Percentiles rank a stretch among this genome's conserved stretches.
phyloP scores from a whole-genome alignment of 2,113 vertebrate species.

The Nicator chloris region DNA sequence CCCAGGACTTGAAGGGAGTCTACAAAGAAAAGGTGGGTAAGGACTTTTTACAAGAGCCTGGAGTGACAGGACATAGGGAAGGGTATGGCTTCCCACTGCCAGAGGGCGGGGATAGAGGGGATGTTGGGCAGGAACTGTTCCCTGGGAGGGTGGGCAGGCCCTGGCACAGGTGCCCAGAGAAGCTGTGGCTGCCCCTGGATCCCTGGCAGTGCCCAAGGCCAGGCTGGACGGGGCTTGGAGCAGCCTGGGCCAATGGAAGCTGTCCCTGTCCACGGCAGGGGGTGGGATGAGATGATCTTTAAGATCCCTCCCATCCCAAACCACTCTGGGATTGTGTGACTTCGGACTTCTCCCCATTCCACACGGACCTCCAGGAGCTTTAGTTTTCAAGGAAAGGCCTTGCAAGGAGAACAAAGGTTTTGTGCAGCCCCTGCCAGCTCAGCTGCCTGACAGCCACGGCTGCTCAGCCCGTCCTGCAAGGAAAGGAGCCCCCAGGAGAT shows the following conservation, averaged over 20 bases:
- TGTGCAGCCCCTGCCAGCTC: neutral
- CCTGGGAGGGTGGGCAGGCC: rapidly evolving
- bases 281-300: rapidly evolving
- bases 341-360: neutral
- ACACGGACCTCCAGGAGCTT: neutral
- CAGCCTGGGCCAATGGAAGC: rapidly evolving
- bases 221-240: rapidly evolving
- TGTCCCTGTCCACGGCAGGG: neutral
- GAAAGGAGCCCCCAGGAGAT: neutral
- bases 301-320: neutral
- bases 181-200: neutral
- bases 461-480: neutral
- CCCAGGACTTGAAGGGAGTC: neutral
- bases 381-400: neutral
- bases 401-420: neutral
- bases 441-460: neutral
- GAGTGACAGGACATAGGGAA: neutral
- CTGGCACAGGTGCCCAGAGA: neutral
- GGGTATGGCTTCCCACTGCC: rapidly evolving
- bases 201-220: neutral
- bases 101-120: rapidly evolving
- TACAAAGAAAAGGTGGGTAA: neutral
- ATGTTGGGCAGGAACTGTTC: rapidly evolving
- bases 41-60: neutral
- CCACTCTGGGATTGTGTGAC: neutral